phyloP scores from a whole-genome alignment of 2,113 vertebrate species.

The Heptranchias perlo region DNA sequence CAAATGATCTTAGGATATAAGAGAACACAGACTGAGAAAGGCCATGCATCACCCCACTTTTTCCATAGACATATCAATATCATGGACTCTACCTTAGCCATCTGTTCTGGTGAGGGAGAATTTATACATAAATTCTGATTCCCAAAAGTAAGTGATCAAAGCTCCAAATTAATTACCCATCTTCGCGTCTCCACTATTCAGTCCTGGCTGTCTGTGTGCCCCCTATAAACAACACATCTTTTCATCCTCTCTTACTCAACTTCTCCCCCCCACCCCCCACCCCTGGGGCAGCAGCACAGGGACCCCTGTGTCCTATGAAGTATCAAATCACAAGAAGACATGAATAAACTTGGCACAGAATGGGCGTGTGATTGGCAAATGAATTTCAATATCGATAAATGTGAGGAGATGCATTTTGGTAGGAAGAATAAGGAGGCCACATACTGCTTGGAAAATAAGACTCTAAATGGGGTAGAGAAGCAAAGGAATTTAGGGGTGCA shows the following conservation, averaged over 20 bases:
- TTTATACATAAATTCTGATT: neutral
- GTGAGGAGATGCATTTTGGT: too few relatives aligned
- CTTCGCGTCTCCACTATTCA: neutral
- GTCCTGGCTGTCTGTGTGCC: neutral
- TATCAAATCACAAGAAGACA: neutral
- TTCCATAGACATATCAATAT: neutral
- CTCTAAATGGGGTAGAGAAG: too few relatives aligned
- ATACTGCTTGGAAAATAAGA: too few relatives aligned
- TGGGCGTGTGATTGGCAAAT: neutral
- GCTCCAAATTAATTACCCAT: neutral
- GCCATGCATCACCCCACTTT: neutral
- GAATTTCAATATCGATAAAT: too few relatives aligned
- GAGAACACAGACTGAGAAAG: neutral
- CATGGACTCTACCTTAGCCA: neutral
- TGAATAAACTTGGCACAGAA: neutral
- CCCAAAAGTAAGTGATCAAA: neutral
- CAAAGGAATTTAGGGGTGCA: too few relatives aligned
- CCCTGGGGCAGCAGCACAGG: neutral
- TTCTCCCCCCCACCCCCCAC: neutral
- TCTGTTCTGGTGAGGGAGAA: neutral
- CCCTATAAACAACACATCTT: neutral
- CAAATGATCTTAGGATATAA: neutral
- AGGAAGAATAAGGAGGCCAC: too few relatives aligned
- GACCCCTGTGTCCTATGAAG: neutral
- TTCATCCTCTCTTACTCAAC: neutral